Percentiles rank a stretch among this genome's conserved stretches.
These are phyloP conservation scores for Lemur catta DNA, from an alignment of 2,797 vertebrate species.

Conservation along the genomic window DNA sequence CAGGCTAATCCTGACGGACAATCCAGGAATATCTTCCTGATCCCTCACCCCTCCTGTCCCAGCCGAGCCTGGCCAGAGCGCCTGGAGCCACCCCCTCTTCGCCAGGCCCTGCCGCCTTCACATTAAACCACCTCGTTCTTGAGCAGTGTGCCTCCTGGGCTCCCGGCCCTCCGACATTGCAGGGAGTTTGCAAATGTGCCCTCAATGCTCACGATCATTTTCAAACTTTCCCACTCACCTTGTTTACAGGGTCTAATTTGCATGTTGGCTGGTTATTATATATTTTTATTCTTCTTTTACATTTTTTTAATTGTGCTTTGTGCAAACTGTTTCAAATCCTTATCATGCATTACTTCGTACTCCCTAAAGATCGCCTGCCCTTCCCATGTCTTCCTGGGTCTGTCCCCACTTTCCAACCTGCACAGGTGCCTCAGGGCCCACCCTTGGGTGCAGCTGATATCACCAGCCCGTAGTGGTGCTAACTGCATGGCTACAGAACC, in stretches of 20 bases:
- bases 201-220: fast-evolving
- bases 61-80: neutral
- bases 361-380: neutral
- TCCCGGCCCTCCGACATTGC: neutral
- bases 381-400: neutral
- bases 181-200: too few relatives aligned
- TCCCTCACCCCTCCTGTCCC: neutral
- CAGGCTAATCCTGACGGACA: neutral
- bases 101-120: neutral
- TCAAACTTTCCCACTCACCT: neutral
- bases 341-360: neutral
- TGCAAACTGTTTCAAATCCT: neutral
- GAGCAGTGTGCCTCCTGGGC: fast-evolving
- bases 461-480: neutral
- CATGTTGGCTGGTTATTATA: neutral
- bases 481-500: fast-evolving
- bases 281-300: neutral
- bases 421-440: fast-evolving
- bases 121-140: fast-evolving
- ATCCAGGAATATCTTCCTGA: neutral
- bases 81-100: neutral
- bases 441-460: neutral
- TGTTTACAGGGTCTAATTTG: neutral
- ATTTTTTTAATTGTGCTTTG: neutral
- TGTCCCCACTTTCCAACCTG: neutral